Evolutionary conservation across 2,113 vertebrate genomes (phyloP), one percentile per base, ranked within the genome.

Genomic region (Amphilophus citrinellus): DNA sequence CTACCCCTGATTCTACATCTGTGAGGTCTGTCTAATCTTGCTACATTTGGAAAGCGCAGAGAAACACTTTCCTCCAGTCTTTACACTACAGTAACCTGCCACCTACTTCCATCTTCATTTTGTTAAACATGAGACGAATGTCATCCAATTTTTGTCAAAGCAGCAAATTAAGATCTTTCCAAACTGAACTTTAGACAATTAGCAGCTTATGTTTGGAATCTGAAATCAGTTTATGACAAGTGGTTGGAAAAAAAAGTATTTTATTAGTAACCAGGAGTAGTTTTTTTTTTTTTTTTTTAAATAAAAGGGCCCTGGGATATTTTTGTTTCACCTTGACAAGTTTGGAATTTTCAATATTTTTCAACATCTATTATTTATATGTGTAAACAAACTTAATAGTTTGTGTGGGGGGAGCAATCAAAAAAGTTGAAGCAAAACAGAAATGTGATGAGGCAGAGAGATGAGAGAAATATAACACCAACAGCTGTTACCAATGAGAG

Each of bases 331-430:
- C 59, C 61, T 77, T 10, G 22, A 37, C 44, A 71, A 24, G 6
- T 42, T 65, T 22, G 8, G 22, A 57, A 65, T 68, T 84, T 59
- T 11, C 11, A 6, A 75, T 7, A 50, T 61, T 77, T 62, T 42
- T 27, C 10, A 35, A 73, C 59, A 77, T 61, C 39, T 42, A 68
- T 77, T 68, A 68, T 81, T 81, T 15, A 71, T 11, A 44, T 0
- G 27, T 58, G 65, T 57, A 85, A 87, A 84, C 75, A 88, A 88
- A 84, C 7, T 2, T 82, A 80, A 80, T 79, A 50, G 77, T 22
- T 22, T 22, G 22, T 22, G 42, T 5, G 14, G 35, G 5, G 14
- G 6, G 65, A 56, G 61, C 10, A 75, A 79, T 76, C 53, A 22
- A 77, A 82, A 85, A 61, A 53, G 61, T 75, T 59, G 18, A 56